These are phyloP conservation scores for Caradrina clavipalpis DNA, from an alignment of 2,888 invertebrate species.

Conservation along the genomic window DNA sequence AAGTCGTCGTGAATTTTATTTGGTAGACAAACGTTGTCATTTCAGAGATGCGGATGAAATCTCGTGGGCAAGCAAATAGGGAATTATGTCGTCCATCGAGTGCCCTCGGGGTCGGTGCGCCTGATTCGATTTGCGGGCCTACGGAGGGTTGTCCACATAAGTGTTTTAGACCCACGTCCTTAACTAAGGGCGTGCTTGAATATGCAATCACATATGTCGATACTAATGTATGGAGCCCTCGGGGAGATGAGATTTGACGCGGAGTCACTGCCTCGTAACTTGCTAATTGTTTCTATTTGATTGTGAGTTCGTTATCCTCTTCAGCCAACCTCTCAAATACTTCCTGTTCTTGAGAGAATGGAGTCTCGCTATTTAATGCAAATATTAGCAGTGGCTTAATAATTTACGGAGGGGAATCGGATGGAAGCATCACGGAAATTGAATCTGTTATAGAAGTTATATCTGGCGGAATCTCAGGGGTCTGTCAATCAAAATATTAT, in stretches of 20 bases:
- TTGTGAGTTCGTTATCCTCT: constrained; percentile 32
- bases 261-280: constrained; percentile 28
- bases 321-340: constrained; percentile 15
- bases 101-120: constrained; percentile 57
- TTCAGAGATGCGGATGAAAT: constrained; percentile 51
- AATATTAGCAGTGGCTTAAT: constrained; percentile 47
- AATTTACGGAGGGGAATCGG: constrained; percentile 16
- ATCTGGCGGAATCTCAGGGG: constrained; percentile 1
- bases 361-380: constrained; percentile 23
- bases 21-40: constrained; percentile 53
- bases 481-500: constrained; percentile 22
- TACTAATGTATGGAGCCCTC: constrained; percentile 60
- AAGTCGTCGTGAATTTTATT: constrained; percentile 49
- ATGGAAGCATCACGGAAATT: constrained; percentile 34
- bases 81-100: constrained; percentile 68
- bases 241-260: constrained; percentile 31
- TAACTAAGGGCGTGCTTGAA: constrained; percentile 69
- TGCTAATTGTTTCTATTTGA: constrained; percentile 50
- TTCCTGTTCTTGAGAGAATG: constrained; percentile 21
- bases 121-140: constrained; percentile 73
- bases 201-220: constrained; percentile 71
- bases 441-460: constrained; percentile 39
- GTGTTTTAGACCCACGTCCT: constrained; percentile 69
- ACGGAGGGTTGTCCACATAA: constrained; percentile 68
- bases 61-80: constrained; percentile 66